Evolutionary conservation across 2,797 vertebrate genomes (phyloP), one percentile per base, ranked within the genome.

Genomic region (Sebastes itinus): DNA sequence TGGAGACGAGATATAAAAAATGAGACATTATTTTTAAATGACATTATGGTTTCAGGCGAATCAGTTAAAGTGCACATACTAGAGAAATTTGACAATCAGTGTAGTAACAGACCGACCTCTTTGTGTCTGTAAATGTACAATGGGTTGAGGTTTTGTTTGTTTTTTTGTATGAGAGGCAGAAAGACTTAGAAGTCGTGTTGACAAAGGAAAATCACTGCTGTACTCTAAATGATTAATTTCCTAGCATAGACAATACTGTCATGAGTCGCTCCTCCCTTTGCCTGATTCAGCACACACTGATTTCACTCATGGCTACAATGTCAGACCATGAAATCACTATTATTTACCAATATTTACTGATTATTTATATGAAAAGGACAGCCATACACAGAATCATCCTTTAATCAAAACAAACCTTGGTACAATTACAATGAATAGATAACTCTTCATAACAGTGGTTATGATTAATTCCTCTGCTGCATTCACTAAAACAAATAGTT

Each of bases 211-310:
- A 70, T 52, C 25, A 7, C 63, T 56, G 33, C 42, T 42, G 8
- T 28, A 56, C 59, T 75, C 65, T 56, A 65, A 70, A 65, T 75
- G 61, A 71, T 55, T 54, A 14, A 69, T 74, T 69, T 71, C 66
- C 38, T 10, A 7, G 22, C 23, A 63, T 0, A 62, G 33, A 49
- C 69, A 68, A 52, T 8, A 58, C 46, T 22, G 49, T 22, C 49
- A 49, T 49, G 46, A 49, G 46, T 49, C 4, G 49, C 49, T 0
- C 49, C 49, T 11, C 49, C 9, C 9, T 49, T 54, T 54, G 49
- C 12, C n/a, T 46, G 18, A 63, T 58, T 68, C 63, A 72, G 28
- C 64, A 68, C 28, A 54, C 42, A 77, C 18, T 13, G 22, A 66
- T 72, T 52, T 67, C 64, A 63, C 25, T 58, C 32, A 72, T n/a